Percentiles rank a stretch among this genome's conserved stretches.
These are phyloP conservation scores for Sciurus niger DNA, from an alignment of 2,113 vertebrate species.

Conservation along the genomic window DNA sequence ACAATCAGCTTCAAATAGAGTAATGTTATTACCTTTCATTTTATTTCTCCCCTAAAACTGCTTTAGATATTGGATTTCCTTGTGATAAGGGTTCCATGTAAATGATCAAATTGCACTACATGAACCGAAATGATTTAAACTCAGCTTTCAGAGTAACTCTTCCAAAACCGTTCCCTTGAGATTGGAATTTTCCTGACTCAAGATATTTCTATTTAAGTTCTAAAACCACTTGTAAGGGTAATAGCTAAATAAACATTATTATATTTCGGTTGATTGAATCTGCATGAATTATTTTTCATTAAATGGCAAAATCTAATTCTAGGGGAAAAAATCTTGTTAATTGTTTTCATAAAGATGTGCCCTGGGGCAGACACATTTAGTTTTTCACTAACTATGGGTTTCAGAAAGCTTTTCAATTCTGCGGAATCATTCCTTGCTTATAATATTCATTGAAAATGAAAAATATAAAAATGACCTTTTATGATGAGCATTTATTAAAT, in stretches of 20 bases:
- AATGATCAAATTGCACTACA: constrained; percentile 69
- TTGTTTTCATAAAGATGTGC: constrained; percentile 75
- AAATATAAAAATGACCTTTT: constrained; percentile 58
- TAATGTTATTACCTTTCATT: constrained; percentile 48
- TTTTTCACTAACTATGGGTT: constrained; percentile 65
- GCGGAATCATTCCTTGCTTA: constrained; percentile 31
- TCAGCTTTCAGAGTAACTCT: constrained; percentile 52
- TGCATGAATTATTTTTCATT: constrained; percentile 78
- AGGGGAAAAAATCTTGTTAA: constrained; percentile 56
- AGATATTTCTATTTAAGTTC: constrained; percentile 61
- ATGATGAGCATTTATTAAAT: constrained; percentile 53
- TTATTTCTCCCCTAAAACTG: constrained; percentile 47
- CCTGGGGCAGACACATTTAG: constrained; percentile 54
- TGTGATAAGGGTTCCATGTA: constrained; percentile 28
- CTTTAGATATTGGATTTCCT: constrained; percentile 66
- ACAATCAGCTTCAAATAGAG: constrained; percentile 41
- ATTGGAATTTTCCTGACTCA: constrained; percentile 70
- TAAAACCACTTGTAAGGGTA: constrained; percentile 66
- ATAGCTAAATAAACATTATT: constrained; percentile 73
- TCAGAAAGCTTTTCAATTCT: constrained; percentile 66
- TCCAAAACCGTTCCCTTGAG: constrained; percentile 35
- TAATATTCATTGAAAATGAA: constrained; percentile 57
- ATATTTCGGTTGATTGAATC: constrained; percentile 74
- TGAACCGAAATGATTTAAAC: constrained; percentile 68
- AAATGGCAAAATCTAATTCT: constrained; percentile 76